Evolutionary conservation across 2,113 vertebrate genomes (phyloP).

Genomic region (Rallus limicola): DNA sequence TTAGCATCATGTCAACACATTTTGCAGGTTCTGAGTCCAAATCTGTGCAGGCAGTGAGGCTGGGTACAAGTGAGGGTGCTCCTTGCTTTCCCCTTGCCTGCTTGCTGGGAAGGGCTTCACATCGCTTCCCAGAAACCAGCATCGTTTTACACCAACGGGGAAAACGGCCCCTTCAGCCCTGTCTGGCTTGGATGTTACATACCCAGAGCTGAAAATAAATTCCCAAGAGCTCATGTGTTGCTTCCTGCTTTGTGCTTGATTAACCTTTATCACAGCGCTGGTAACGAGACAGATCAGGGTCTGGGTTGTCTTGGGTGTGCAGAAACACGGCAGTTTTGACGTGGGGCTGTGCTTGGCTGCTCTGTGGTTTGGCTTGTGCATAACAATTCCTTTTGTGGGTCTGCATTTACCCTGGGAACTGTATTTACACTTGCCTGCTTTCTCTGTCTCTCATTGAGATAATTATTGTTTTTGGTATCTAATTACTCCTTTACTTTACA

Average conservation of each 20-base stretch:
- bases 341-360: slow-evolving; percentile 37
- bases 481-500: slow-evolving; percentile 43
- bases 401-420: neutral
- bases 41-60: neutral
- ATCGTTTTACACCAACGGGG: rapidly evolving
- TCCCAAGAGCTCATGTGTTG: neutral
- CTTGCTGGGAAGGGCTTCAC: neutral
- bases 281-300: slow-evolving; percentile 19
- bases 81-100: neutral
- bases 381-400: slow-evolving; percentile 11
- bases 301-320: neutral
- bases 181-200: neutral
- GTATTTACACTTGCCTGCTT: neutral
- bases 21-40: neutral
- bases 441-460: slow-evolving; percentile 3
- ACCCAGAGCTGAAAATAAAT: neutral
- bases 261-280: slow-evolving; percentile 60
- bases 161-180: rapidly evolving
- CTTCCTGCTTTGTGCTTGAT: slow-evolving; percentile 33
- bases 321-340: neutral
- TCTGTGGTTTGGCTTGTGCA: neutral
- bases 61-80: neutral
- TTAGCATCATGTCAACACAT: rapidly evolving
- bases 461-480: slow-evolving; percentile 32
- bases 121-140: neutral